Conservation (phyloP, 1,140 invertebrate genomes). For the Papilio machaon region DNA sequence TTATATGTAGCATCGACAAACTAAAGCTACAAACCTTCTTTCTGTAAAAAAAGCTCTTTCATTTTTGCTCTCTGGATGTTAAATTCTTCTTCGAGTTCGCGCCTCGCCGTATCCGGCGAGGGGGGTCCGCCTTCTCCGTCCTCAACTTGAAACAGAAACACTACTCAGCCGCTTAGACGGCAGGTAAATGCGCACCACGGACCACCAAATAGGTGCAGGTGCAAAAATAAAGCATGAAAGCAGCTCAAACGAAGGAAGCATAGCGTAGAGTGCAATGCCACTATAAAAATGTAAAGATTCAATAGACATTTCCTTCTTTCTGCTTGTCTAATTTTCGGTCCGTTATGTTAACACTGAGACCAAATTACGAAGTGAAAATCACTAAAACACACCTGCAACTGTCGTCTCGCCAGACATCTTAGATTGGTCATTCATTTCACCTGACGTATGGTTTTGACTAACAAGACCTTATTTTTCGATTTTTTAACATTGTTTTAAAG, state of each 20-base stretch:
- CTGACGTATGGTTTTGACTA: slow-evolving; percentile 38
- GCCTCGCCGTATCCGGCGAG: slow-evolving; percentile 57
- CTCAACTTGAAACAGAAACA: slow-evolving; percentile 76
- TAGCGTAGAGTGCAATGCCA: slow-evolving; percentile 31
- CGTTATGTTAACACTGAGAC: slow-evolving; percentile 31
- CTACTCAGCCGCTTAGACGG: slow-evolving; percentile 59
- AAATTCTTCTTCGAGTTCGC: slow-evolving; percentile 91
- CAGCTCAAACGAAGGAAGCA: slow-evolving; percentile 28
- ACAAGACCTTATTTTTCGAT: slow-evolving; percentile 41
- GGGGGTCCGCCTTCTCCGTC: slow-evolving; percentile 52
- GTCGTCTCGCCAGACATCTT: slow-evolving; percentile 63
- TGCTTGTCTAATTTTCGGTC: slow-evolving; percentile 1
- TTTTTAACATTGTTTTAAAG: slow-evolving; percentile 49
- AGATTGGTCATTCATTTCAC: slow-evolving; percentile 50
- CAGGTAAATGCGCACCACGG: slow-evolving; percentile 24
- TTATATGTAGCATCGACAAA: slow-evolving; percentile 36
- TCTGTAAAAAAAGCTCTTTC: slow-evolving; percentile 95
- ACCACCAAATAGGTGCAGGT: slow-evolving; percentile 29
- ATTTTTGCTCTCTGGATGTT: slow-evolving; percentile 94
- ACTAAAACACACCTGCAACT: slow-evolving; percentile 68
- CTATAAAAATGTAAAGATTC: not conserved
- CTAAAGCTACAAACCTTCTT: slow-evolving; percentile 87
- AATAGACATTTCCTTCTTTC: not conserved
- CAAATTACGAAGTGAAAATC: slow-evolving; percentile 45
- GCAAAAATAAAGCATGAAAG: slow-evolving; percentile 35